Percentiles rank a stretch among this genome's conserved stretches.
Conservation (phyloP, 2,113 vertebrate genomes). For the Chloropsis hardwickii region DNA sequence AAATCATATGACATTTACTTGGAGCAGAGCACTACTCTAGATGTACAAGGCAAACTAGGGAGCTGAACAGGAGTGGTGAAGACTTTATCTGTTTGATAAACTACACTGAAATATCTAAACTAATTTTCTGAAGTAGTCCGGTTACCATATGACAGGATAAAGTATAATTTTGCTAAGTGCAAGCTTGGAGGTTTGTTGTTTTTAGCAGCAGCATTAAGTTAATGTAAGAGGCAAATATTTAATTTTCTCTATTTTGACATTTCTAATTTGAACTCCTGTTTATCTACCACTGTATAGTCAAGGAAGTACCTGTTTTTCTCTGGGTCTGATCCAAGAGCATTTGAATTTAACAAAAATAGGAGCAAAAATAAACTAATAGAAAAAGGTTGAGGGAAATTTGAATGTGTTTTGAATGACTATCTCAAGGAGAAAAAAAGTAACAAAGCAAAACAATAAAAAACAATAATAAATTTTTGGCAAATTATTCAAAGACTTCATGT, state of each 20-base stretch:
- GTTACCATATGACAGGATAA: not conserved
- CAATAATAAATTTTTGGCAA: not conserved
- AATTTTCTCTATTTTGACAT: not conserved
- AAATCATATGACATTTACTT: not conserved
- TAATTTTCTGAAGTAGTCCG: slow-evolving; percentile 33
- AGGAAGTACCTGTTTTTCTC: not conserved
- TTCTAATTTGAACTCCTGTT: slow-evolving; percentile 3
- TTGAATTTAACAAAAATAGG: not conserved
- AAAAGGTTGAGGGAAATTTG: not conserved
- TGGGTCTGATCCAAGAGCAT: not conserved
- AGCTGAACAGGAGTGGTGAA: not conserved
- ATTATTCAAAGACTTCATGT: not conserved
- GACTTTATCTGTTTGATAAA: slow-evolving; percentile 8
- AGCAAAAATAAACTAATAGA: not conserved
- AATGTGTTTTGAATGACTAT: not conserved
- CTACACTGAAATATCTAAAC: not conserved
- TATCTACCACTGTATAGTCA: not conserved
- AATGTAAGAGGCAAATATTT: slow-evolving; percentile 1
- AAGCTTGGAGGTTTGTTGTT: not conserved
- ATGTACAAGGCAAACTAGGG: not conserved
- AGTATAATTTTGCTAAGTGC: slow-evolving; percentile 26
- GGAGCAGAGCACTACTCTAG: not conserved
- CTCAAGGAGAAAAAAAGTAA: not conserved
- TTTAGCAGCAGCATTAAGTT: slow-evolving; percentile 13
- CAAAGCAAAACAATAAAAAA: not conserved